Conservation (phyloP, 1,140 invertebrate genomes). For the Eufriesea mexicana region DNA sequence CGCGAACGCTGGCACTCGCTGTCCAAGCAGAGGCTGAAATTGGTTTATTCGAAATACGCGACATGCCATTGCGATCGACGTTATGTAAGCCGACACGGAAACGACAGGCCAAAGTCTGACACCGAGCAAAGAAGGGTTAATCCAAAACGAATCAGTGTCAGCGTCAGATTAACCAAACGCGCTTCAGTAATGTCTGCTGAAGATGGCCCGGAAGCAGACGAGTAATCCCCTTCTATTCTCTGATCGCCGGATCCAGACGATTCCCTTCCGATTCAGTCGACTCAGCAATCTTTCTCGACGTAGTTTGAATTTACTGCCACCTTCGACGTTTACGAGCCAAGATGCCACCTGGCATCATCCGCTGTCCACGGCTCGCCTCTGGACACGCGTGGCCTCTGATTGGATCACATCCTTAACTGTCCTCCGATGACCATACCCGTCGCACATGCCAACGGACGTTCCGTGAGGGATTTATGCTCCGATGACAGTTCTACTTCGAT, state of each 20-base stretch:
- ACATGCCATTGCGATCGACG: not conserved
- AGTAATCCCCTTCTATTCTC: slow-evolving; percentile 46
- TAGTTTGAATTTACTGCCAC: slow-evolving; percentile 58
- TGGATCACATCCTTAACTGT: slow-evolving; percentile 68
- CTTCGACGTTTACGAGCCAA: slow-evolving; percentile 55
- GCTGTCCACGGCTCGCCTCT: too few species aligned
- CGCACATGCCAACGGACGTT: slow-evolving; percentile 56
- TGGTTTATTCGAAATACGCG: not conserved
- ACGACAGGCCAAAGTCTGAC: slow-evolving; percentile 22
- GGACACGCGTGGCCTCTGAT: slow-evolving; percentile 47
- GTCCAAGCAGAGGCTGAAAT: not conserved
- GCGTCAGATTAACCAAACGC: slow-evolving; percentile 57
- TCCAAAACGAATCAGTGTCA: slow-evolving; percentile 61
- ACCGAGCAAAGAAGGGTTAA: slow-evolving; percentile 43
- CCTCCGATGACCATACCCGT: slow-evolving; percentile 58
- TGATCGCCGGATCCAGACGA: slow-evolving; percentile 32
- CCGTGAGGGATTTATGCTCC: slow-evolving; percentile 62
- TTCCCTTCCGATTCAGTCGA: slow-evolving; percentile 33
- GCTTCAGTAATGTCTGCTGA: slow-evolving; percentile 28
- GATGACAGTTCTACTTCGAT: slow-evolving; percentile 62
- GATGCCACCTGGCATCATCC: not conserved
- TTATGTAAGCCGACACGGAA: slow-evolving; percentile 25
- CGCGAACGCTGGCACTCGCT: too few species aligned
- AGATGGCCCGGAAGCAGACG: slow-evolving; percentile 6
- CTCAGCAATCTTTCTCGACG: slow-evolving; percentile 53